A percentile compares a stretch with the other conserved stretches of the same genome.
These are phyloP conservation scores for Anadara kagoshimensis DNA, from an alignment of 1,140 invertebrate genomes.

Conservation along the genomic window DNA sequence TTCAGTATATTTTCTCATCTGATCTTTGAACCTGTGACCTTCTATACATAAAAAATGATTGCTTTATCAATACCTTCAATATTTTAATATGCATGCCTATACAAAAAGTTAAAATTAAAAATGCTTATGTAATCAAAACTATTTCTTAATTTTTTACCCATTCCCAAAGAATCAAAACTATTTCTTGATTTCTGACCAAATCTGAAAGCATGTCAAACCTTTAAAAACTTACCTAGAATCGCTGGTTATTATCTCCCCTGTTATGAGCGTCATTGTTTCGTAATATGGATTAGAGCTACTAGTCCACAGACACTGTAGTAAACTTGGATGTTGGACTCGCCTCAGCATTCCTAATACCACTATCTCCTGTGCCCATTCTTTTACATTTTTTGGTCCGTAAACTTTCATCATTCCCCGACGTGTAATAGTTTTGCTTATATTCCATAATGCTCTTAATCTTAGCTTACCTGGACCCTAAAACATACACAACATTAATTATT, in stretches of 20 bases:
- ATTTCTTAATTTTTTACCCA: too few species aligned
- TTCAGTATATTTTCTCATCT: too few species aligned
- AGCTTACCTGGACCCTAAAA: constrained; percentile 61
- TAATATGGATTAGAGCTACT: constrained; percentile 67
- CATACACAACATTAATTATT: constrained; percentile 7
- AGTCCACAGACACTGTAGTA: constrained; percentile 69
- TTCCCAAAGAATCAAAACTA: too few species aligned
- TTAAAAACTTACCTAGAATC: constrained; percentile 59
- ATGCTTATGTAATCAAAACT: too few species aligned
- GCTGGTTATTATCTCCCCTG: constrained; percentile 64
- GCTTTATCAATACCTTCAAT: too few species aligned
- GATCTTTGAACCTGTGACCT: too few species aligned
- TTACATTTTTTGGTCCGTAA: constrained; percentile 59
- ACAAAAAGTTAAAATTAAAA: too few species aligned
- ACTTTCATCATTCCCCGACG: constrained; percentile 64
- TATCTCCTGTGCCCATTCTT: constrained; percentile 68
- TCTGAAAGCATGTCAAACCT: too few species aligned
- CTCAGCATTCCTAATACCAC: constrained; percentile 67
- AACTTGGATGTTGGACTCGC: constrained; percentile 59
- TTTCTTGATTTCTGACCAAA: too few species aligned
- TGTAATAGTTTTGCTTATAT: constrained; percentile 49
- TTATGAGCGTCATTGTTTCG: constrained; percentile 68
- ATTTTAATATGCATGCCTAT: too few species aligned
- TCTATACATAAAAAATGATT: too few species aligned
- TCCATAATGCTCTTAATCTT: constrained; percentile 62